These are phyloP conservation scores for Falco concolor DNA, from an alignment of 2,797 vertebrate species.

Conservation along the genomic window DNA sequence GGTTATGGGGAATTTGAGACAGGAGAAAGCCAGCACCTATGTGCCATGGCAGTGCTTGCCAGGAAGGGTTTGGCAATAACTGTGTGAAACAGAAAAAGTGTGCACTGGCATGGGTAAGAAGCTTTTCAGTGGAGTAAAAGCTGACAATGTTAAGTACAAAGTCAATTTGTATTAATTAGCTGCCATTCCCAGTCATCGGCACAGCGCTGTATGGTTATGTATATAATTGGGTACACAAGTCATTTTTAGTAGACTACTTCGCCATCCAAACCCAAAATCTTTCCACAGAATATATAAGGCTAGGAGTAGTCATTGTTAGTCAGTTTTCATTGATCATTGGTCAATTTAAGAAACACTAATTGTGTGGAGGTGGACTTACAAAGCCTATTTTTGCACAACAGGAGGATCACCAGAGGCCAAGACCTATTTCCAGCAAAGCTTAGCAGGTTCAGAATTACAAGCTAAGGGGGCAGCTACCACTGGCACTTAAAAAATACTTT, in stretches of 20 bases:
- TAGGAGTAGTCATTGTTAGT: neutral
- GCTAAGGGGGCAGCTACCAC: neutral
- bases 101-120: neutral
- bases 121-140: constrained; percentile 8
- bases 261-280: neutral
- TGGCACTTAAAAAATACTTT: neutral
- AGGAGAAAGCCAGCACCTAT: neutral
- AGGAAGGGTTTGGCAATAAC: neutral
- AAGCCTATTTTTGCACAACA: constrained; percentile 14
- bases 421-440: constrained; percentile 31
- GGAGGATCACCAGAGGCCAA: neutral
- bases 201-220: neutral
- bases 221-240: neutral
- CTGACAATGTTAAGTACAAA: neutral
- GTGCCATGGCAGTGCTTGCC: neutral
- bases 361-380: neutral
- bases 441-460: constrained; percentile 6
- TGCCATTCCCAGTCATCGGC: neutral
- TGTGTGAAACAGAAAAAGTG: neutral
- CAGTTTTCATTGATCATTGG: neutral
- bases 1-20: neutral
- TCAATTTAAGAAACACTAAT: neutral
- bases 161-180: neutral
- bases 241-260: neutral
- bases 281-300: neutral